phyloP scores from a whole-genome alignment of 92 coral and sea anemone species.

The Bergia sp. region DNA sequence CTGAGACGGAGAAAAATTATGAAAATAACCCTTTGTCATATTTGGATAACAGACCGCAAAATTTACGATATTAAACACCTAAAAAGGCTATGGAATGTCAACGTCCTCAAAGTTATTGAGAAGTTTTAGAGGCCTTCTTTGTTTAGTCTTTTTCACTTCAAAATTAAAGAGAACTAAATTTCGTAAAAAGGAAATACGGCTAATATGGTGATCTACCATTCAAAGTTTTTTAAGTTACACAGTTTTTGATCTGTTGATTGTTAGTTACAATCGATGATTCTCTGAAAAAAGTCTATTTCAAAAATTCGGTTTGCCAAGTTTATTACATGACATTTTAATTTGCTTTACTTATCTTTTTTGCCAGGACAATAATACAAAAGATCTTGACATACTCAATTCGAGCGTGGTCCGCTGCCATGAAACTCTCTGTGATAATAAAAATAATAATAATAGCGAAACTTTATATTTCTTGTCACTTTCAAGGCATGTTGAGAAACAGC shows the following conservation, averaged over 20 bases:
- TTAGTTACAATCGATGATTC: not conserved
- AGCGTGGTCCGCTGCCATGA: not conserved
- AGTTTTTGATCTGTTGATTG: not conserved
- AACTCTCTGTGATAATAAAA: not conserved
- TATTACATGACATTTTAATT: not conserved
- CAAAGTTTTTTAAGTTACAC: not conserved
- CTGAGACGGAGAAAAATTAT: not conserved
- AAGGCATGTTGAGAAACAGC: not conserved
- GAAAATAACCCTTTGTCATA: not conserved
- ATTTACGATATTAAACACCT: not conserved
- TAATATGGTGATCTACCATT: conserved; percentile 3
- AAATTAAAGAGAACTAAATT: not conserved
- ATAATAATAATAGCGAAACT: not conserved
- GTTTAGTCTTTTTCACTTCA: conserved; percentile 5
- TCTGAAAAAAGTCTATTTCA: not conserved
- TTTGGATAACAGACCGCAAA: conserved; percentile 10
- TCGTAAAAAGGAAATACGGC: not conserved
- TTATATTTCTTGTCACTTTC: not conserved
- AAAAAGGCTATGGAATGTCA: conserved; percentile 6
- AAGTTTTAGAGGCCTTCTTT: not conserved
- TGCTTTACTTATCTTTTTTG: not conserved
- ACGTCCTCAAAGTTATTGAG: too few relatives aligned
- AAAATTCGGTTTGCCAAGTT: not conserved
- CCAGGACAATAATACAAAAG: not conserved
- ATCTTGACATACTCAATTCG: not conserved